These are phyloP conservation scores for Callithrix jacchus DNA, from an alignment of 2,113 vertebrate genomes.

Conservation along the genomic window DNA sequence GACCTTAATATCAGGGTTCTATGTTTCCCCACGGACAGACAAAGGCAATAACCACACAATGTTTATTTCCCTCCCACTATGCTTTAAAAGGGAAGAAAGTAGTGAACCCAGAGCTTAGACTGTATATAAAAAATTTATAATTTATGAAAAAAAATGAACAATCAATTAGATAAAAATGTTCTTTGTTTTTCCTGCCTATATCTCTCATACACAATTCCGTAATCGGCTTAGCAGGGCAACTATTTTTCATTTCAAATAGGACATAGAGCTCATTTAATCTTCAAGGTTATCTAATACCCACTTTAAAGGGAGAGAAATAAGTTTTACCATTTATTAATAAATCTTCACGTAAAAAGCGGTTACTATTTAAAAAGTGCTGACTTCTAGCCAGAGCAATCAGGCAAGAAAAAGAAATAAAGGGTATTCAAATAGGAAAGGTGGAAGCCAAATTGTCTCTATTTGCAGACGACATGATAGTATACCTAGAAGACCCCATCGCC, in stretches of 20 bases:
- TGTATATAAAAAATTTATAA: not conserved
- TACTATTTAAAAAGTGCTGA: conserved; percentile 64
- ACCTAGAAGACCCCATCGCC: too few species aligned
- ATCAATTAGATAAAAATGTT: conserved; percentile 4
- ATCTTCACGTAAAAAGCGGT: conserved; percentile 49
- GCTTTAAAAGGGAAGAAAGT: not conserved
- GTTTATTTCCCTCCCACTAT: not conserved
- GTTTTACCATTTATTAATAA: conserved; percentile 60
- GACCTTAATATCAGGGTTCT: not conserved
- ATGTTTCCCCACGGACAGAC: not conserved
- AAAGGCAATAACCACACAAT: conserved; percentile 6
- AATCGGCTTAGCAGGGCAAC: not conserved
- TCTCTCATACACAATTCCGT: not conserved
- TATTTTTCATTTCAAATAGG: conserved; percentile 50
- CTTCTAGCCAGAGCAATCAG: too few species aligned
- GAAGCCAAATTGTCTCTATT: too few species aligned
- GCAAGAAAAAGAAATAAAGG: too few species aligned
- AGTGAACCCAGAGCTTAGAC: not conserved
- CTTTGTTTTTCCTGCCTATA: not conserved
- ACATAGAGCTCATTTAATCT: not conserved
- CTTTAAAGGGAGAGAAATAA: conserved; percentile 16
- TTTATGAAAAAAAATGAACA: not conserved
- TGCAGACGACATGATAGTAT: too few species aligned
- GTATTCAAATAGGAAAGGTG: too few species aligned
- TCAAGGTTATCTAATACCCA: conserved; percentile 57